Evolutionary conservation across 2,888 invertebrate species (phyloP).

Genomic region (Capitulum mitella): DNA sequence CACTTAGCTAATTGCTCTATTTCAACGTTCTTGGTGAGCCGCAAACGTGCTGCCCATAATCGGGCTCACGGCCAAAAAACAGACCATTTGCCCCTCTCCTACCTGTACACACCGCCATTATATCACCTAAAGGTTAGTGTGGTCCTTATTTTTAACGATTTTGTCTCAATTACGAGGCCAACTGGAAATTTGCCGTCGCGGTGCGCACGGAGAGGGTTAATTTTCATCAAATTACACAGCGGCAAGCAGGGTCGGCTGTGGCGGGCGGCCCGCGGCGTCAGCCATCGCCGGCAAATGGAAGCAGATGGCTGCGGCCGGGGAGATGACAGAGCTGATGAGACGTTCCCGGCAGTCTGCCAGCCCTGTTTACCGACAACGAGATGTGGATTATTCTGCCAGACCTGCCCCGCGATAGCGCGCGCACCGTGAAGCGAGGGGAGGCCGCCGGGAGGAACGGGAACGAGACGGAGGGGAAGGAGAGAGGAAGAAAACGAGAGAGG

Average conservation of each 20-base stretch:
- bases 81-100: not conserved
- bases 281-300: too few species aligned
- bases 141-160: constrained; percentile 1
- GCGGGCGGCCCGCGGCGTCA: too few species aligned
- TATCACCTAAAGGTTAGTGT: not conserved
- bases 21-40: not conserved
- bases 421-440: too few species aligned
- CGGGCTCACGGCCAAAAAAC: not conserved
- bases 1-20: not conserved
- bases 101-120: not conserved
- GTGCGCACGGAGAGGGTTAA: not conserved
- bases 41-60: not conserved
- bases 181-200: not conserved
- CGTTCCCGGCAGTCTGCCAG: too few species aligned
- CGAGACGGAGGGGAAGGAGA: not conserved
- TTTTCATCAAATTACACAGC: not conserved
- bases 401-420: too few species aligned
- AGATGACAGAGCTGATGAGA: too few species aligned
- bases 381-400: too few species aligned
- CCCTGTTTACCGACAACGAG: too few species aligned
- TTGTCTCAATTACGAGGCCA: not conserved
- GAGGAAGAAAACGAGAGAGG: not conserved
- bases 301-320: too few species aligned
- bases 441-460: too few species aligned
- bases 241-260: too few species aligned